Conservation (phyloP, 2,888 invertebrate genomes). For the Psococerastis gibbosa region DNA sequence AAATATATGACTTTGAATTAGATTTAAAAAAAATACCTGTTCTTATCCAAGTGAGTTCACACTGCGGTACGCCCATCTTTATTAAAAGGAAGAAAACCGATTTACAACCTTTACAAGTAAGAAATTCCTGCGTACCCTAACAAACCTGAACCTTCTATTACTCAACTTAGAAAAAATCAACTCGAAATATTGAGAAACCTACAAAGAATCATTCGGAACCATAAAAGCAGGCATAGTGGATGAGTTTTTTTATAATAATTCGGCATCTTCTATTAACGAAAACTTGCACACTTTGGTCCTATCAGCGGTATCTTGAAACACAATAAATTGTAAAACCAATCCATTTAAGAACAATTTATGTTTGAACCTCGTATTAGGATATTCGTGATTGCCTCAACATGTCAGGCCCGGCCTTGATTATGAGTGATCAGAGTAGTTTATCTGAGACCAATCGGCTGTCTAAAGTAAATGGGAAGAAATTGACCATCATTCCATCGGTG, state of each 20-base stretch:
- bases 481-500: too few relatives aligned
- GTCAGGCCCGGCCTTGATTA: too few relatives aligned
- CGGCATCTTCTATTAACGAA: background rate
- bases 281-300: slow-evolving; percentile 1
- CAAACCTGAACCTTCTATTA: background rate
- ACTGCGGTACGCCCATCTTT: background rate
- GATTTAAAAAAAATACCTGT: too few relatives aligned
- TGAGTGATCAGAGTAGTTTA: too few relatives aligned
- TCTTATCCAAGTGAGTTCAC: too few relatives aligned
- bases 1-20: too few relatives aligned
- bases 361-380: slow-evolving; percentile 5
- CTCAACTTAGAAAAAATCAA: background rate
- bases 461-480: too few relatives aligned
- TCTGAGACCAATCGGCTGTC: too few relatives aligned
- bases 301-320: slow-evolving; percentile 10
- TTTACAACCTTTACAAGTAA: too few relatives aligned
- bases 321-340: slow-evolving; percentile 10
- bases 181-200: background rate
- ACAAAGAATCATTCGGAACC: background rate
- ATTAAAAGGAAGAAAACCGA: background rate
- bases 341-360: slow-evolving; percentile 10
- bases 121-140: background rate
- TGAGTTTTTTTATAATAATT: background rate
- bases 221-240: background rate
- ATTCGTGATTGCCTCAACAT: too few relatives aligned